Evolutionary conservation across 2,888 invertebrate species (phyloP).

Genomic region (Eupithecia exiguata): DNA sequence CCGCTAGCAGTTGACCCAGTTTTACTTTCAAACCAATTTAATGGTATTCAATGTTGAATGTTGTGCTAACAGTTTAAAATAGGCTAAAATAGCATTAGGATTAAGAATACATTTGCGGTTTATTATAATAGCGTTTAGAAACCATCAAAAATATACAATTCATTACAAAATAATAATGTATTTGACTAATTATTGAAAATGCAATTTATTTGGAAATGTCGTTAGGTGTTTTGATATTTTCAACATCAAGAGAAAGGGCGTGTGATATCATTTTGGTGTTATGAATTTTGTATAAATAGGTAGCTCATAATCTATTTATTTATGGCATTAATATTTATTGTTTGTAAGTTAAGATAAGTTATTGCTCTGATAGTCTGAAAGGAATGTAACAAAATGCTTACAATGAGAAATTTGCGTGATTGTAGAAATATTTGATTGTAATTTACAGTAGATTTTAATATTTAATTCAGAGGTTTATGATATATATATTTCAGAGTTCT

Average conservation of each 20-base stretch:
- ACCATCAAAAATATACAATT: slow-evolving; percentile 42
- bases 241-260: slow-evolving; percentile 51
- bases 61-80: slow-evolving; percentile 42
- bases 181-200: slow-evolving; percentile 71
- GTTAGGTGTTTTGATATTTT: slow-evolving; percentile 3
- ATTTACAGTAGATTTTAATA: slow-evolving; percentile 63
- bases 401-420: slow-evolving; percentile 69
- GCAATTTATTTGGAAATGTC: slow-evolving; percentile 79
- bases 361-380: slow-evolving; percentile 57
- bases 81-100: slow-evolving; percentile 26
- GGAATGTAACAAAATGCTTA: slow-evolving; percentile 60
- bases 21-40: slow-evolving; percentile 45
- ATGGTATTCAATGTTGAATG: slow-evolving; percentile 49
- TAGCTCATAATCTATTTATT: slow-evolving; percentile 76
- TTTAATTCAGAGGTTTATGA: slow-evolving; percentile 54
- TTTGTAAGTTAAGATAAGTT: slow-evolving; percentile 60
- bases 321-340: slow-evolving; percentile 72
- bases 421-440: slow-evolving; percentile 73
- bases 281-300: slow-evolving; percentile 80
- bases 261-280: slow-evolving; percentile 77
- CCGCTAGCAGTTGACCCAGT: background rate
- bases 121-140: slow-evolving; percentile 15
- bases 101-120: slow-evolving; percentile 11
- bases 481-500: slow-evolving; percentile 38
- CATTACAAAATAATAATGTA: slow-evolving; percentile 51